Conservation (phyloP, 2,113 vertebrate species). For the Sturnus vulgaris region DNA sequence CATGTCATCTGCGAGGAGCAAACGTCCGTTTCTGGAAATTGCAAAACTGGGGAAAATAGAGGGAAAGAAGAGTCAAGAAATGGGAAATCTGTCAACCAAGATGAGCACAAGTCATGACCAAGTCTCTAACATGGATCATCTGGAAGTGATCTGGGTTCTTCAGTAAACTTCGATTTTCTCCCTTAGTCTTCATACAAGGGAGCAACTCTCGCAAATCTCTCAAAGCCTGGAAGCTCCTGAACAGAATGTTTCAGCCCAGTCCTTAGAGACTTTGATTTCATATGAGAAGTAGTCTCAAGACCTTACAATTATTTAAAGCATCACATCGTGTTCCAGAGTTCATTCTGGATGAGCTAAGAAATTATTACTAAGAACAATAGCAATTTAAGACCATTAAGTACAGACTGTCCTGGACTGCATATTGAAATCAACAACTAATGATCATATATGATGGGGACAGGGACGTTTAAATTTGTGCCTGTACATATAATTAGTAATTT, state of each 20-base stretch:
- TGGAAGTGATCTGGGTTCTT: not conserved
- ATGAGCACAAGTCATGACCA: not conserved
- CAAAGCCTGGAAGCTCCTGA: not conserved
- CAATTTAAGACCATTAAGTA: not conserved
- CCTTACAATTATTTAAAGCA: not conserved
- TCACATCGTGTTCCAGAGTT: not conserved
- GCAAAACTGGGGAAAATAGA: slow-evolving; percentile 79
- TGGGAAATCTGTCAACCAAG: not conserved
- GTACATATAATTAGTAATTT: not conserved
- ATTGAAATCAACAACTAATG: not conserved
- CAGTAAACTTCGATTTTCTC: not conserved
- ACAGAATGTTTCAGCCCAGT: not conserved
- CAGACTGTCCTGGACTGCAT: not conserved
- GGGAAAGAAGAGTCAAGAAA: not conserved
- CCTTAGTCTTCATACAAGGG: not conserved
- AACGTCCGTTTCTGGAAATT: slow-evolving; percentile 84
- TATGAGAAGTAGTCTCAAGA: not conserved
- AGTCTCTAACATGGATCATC: not conserved
- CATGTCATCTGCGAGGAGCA: slow-evolving; percentile 97
- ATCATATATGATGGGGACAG: not conserved
- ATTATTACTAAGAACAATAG: not conserved
- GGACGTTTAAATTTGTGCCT: not conserved
- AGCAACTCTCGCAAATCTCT: not conserved
- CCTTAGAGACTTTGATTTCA: not conserved
- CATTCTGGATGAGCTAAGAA: not conserved